A percentile compares a stretch with the other conserved stretches of the same genome.
Conservation (phyloP, 2,797 vertebrate species). For the Macropodus opercularis region DNA sequence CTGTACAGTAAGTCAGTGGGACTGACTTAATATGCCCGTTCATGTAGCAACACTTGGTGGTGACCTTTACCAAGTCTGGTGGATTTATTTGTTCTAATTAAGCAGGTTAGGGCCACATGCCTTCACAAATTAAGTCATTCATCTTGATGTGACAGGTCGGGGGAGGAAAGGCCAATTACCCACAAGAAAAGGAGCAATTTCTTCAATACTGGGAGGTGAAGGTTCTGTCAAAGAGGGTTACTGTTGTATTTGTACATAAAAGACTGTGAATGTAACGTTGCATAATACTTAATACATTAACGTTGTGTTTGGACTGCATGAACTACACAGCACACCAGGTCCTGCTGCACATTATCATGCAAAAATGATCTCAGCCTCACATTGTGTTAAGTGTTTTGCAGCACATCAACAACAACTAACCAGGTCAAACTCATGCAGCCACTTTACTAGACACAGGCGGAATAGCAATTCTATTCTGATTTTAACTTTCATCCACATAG, state of each 20-base stretch:
- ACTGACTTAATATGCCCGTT: slow-evolving; percentile 28
- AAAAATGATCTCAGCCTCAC: not conserved
- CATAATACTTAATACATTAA: not conserved
- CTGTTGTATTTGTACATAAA: slow-evolving; percentile 15
- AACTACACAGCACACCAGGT: not conserved
- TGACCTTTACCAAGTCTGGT: slow-evolving; percentile 50
- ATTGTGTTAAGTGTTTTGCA: slow-evolving; percentile 1
- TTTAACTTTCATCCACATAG: not conserved
- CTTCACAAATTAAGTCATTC: slow-evolving; percentile 68
- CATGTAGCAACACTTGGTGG: slow-evolving; percentile 24
- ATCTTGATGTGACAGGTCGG: slow-evolving; percentile 60
- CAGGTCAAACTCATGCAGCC: not conserved
- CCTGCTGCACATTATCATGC: not conserved
- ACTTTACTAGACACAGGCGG: not conserved
- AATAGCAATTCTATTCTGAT: not conserved
- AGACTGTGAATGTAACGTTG: slow-evolving; percentile 19
- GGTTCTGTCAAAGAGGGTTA: slow-evolving; percentile 18
- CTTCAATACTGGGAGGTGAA: slow-evolving; percentile 31
- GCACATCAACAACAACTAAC: slow-evolving; percentile 4
- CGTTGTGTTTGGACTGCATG: not conserved
- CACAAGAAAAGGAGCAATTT: slow-evolving; percentile 42
- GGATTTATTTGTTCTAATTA: slow-evolving; percentile 81
- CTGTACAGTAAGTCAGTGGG: slow-evolving; percentile 11
- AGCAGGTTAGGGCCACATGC: slow-evolving; percentile 57
- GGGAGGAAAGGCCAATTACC: slow-evolving; percentile 58